Base-by-base conservation (phyloP, 1,140 invertebrate genomes). In the Platyscapa corneri region DNA sequence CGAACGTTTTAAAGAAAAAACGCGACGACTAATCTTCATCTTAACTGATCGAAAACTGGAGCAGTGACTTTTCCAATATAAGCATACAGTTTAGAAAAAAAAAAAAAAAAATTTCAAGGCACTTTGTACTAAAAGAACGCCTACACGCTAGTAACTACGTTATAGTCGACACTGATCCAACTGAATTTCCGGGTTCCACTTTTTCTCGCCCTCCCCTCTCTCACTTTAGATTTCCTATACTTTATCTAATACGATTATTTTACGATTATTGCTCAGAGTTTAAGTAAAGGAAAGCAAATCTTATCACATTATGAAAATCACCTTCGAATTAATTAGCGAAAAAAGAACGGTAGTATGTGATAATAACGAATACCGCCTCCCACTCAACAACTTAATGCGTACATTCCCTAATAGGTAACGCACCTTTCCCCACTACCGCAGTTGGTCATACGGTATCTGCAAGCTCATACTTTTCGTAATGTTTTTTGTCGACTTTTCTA, bases 41-140 rank as follows among this genome's bases (percentile, higher is more conserved):
- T 70, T 37, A 37, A 70, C 67, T 70, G 67, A 70, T 70, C 67
- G 67, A 70, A 70, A 70, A 70, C 34, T 70, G 16, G 67, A 34
- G 67, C 67, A n/a, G 16, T 32, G 16, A 70, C 67, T 70, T 70
- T 70, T 70, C 67, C 67, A 37, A 70, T 70, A 37, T 16, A 70
- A 70, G 18, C 32, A 23, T 8, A 70, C 16, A 32, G 30, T 70
- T 67, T 70, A 23, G 16, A 70, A 65, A 32, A 65, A 10, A 32
- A 65, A 30, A 10, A 32, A 65, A 10, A 32, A 65, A 30, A 10
- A 10, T 65, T 30, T 8, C 64, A 60, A 60, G 14, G 14, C 56
- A 60, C 23, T 60, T 2, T 23, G 56, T 27, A 60, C 27, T 27
- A 27, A 27, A 3, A 60, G 56, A 60, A 60, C 56, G 56, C 23